Evolutionary conservation across 2,888 invertebrate genomes (phyloP).

Genomic region (Brassicogethes aeneus): DNA sequence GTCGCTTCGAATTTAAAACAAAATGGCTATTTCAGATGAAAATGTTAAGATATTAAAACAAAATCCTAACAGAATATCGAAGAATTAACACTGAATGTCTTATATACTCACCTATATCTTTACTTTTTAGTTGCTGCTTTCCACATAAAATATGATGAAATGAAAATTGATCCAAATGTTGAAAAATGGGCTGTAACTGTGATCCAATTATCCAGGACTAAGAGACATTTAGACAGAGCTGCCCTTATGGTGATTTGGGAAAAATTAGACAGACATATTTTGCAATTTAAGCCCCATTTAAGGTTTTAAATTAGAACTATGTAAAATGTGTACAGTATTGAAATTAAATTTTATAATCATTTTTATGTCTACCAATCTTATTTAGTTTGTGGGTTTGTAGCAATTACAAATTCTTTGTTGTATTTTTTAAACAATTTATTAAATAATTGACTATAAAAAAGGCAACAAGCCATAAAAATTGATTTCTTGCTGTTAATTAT

Average conservation of each 20-base stretch:
- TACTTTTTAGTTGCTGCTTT: slow-evolving; percentile 84
- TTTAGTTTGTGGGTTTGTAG: too few species aligned
- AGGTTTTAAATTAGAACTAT: slow-evolving; percentile 48
- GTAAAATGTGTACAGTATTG: slow-evolving; percentile 2
- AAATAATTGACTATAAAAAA: too few species aligned
- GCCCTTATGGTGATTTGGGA: slow-evolving; percentile 96
- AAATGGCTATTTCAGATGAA: too few species aligned
- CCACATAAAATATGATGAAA: slow-evolving; percentile 93
- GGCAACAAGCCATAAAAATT: too few species aligned
- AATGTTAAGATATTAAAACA: too few species aligned
- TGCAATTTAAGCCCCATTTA: slow-evolving; percentile 81
- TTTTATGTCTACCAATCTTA: too few species aligned
- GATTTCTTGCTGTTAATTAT: too few species aligned
- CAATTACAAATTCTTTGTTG: too few species aligned
- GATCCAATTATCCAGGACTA: slow-evolving; percentile 82
- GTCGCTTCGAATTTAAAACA: too few species aligned
- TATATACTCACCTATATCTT: too few species aligned
- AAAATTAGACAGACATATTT: slow-evolving; percentile 83
- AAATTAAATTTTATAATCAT: background rate
- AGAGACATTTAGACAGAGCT: slow-evolving; percentile 94
- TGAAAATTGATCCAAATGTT: slow-evolving; percentile 91
- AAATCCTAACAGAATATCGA: background rate
- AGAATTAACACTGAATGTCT: slow-evolving; percentile 7
- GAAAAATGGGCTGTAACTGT: slow-evolving; percentile 95
- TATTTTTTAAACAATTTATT: too few species aligned